phyloP scores from a whole-genome alignment of 2,888 invertebrate genomes.

The Crioceris asparagi region DNA sequence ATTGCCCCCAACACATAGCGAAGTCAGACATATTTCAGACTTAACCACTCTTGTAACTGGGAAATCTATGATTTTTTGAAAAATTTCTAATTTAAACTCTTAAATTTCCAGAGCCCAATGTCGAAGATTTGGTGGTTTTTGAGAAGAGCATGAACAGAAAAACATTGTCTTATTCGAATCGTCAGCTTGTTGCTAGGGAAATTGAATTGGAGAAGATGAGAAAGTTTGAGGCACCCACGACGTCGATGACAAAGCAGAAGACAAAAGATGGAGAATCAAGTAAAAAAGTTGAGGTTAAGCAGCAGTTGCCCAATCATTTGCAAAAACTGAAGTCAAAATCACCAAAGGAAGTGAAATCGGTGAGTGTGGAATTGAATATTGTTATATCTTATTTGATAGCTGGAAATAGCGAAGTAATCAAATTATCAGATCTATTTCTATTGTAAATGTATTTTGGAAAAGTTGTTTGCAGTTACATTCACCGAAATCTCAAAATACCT shows the following conservation, averaged over 20 bases:
- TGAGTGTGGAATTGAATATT: slow-evolving; percentile 14
- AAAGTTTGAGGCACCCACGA: slow-evolving; percentile 15
- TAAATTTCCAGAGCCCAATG: slow-evolving; percentile 70
- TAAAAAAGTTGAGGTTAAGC: slow-evolving; percentile 17
- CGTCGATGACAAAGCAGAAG: slow-evolving; percentile 12
- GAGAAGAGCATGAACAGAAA: slow-evolving; percentile 18
- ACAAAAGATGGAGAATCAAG: not conserved
- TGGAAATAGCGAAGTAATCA: no score
- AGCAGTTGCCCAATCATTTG: slow-evolving; percentile 55
- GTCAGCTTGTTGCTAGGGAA: slow-evolving; percentile 74
- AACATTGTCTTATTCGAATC: slow-evolving; percentile 53
- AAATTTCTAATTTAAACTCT: no score
- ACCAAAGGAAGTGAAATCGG: slow-evolving; percentile 27
- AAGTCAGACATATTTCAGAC: no score
- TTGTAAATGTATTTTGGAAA: no score
- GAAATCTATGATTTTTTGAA: no score
- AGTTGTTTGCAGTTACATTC: no score
- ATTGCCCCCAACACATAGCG: no score
- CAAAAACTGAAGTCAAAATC: slow-evolving; percentile 54
- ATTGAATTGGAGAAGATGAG: slow-evolving; percentile 66
- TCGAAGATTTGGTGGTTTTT: slow-evolving; percentile 54
- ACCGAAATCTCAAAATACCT: no score
- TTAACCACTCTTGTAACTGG: no score
- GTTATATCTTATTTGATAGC: not conserved
- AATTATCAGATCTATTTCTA: no score